Percentiles rank a stretch among this genome's conserved stretches.
Conservation (phyloP, 2,797 vertebrate genomes). For the Adelosebastes latens region DNA sequence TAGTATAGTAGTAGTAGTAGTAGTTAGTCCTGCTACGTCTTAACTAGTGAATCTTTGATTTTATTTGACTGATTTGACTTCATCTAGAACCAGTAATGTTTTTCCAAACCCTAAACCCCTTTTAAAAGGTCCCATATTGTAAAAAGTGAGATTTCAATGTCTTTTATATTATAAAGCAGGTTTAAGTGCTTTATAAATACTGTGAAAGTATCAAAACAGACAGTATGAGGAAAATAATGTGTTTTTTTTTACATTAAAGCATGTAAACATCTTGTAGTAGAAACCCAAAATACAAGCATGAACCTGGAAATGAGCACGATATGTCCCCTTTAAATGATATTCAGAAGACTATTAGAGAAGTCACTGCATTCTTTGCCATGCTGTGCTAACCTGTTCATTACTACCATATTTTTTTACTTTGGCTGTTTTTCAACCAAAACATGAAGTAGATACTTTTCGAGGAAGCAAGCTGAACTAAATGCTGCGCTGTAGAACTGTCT, state of each 20-base stretch:
- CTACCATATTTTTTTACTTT: not conserved
- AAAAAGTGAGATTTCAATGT: accelerated
- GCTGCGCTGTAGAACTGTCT: not conserved
- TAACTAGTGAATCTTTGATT: not conserved
- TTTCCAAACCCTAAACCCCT: not conserved
- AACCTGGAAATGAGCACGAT: no score
- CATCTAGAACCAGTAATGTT: not conserved
- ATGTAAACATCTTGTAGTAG: no score
- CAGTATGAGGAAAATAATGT: no score
- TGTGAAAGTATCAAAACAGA: no score
- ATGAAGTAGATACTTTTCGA: not conserved
- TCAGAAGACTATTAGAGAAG: not conserved
- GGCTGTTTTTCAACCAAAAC: not conserved
- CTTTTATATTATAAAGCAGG: no score
- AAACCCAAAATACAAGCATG: no score
- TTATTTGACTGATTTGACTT: not conserved
- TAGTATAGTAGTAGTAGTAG: no score
- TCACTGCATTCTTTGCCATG: not conserved
- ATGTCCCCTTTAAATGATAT: not conserved
- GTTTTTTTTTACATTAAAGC: no score
- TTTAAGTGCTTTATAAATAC: no score
- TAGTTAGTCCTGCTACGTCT: not conserved
- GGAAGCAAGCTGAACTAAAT: conserved; percentile 8
- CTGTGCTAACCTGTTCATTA: not conserved
- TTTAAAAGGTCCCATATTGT: not conserved